Conservation (phyloP, 1,140 invertebrate species). For the Mylabris phalerata region DNA sequence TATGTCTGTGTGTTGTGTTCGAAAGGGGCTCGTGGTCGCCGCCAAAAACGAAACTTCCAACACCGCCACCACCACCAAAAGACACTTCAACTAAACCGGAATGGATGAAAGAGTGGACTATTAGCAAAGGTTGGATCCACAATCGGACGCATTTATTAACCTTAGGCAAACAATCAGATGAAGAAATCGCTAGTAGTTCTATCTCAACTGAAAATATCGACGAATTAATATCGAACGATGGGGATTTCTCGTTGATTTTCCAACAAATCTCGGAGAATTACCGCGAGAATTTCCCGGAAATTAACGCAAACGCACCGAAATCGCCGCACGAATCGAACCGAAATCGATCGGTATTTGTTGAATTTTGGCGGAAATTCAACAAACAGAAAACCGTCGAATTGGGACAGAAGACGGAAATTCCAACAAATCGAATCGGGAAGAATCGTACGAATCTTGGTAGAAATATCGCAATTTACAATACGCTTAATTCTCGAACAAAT, state of each 20-base stretch:
- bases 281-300: conserved; percentile 28
- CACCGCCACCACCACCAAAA: conserved; percentile 1
- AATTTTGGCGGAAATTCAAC: conserved; percentile 23
- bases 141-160: conserved; percentile 35
- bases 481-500: conserved; percentile 33
- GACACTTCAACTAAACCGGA: conserved; percentile 28
- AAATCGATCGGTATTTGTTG: conserved; percentile 9
- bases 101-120: conserved; percentile 42
- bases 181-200: conserved; percentile 11
- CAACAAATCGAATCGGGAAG: conserved; percentile 26
- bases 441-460: conserved; percentile 22
- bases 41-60: not conserved
- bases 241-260: conserved; percentile 24
- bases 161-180: conserved; percentile 11
- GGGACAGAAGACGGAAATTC: conserved; percentile 8
- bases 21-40: conserved; percentile 22
- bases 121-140: conserved; percentile 42
- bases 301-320: conserved; percentile 1
- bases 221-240: conserved; percentile 29
- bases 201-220: conserved; percentile 31
- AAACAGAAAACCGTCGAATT: conserved; percentile 14
- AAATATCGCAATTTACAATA: conserved; percentile 32
- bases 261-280: conserved; percentile 33
- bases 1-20: conserved; percentile 31
- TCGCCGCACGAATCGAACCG: conserved; percentile 16